These are phyloP conservation scores for Sinopyrophorus schimmeli DNA, from an alignment of 2,888 invertebrate species.

Conservation along the genomic window DNA sequence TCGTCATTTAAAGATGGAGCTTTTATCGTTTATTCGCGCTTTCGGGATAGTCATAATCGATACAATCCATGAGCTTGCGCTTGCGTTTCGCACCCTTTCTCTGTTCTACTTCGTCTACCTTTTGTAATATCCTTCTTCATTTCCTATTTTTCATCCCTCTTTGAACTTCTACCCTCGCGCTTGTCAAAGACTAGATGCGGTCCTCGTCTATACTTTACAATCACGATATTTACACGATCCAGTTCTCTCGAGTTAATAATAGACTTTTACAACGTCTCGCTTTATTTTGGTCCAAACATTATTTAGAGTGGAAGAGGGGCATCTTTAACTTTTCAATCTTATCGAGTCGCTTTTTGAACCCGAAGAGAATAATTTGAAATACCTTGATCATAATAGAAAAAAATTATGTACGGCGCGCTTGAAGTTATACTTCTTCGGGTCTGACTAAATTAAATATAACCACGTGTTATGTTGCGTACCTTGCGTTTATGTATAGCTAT, in stretches of 20 bases:
- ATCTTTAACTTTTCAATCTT: too few species aligned
- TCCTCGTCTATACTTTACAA: conserved; percentile 33
- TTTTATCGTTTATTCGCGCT: conserved; percentile 23
- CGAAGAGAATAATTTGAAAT: too few species aligned
- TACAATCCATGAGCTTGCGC: conserved; percentile 21
- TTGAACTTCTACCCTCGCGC: conserved; percentile 39
- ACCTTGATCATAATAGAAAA: too few species aligned
- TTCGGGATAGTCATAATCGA: conserved; percentile 25
- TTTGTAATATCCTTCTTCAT: conserved; percentile 15
- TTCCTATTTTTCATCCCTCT: conserved; percentile 36
- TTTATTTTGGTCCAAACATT: conserved; percentile 8
- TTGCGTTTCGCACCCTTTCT: conserved; percentile 15
- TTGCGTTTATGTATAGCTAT: too few species aligned
- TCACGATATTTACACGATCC: conserved; percentile 29
- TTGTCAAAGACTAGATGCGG: conserved; percentile 39
- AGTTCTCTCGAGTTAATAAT: conserved; percentile 30
- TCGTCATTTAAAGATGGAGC: conserved; percentile 21
- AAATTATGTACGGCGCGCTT: too few species aligned
- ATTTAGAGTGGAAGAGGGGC: background rate
- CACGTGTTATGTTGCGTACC: too few species aligned
- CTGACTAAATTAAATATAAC: too few species aligned
- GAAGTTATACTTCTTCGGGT: too few species aligned
- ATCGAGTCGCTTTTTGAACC: too few species aligned
- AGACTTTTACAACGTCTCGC: conserved; percentile 16
- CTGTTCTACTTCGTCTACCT: conserved; percentile 15